A percentile compares a stretch with the other conserved stretches of the same genome.
phyloP scores from a whole-genome alignment of 2,888 invertebrate species.

The Chromoteleia sp. region DNA sequence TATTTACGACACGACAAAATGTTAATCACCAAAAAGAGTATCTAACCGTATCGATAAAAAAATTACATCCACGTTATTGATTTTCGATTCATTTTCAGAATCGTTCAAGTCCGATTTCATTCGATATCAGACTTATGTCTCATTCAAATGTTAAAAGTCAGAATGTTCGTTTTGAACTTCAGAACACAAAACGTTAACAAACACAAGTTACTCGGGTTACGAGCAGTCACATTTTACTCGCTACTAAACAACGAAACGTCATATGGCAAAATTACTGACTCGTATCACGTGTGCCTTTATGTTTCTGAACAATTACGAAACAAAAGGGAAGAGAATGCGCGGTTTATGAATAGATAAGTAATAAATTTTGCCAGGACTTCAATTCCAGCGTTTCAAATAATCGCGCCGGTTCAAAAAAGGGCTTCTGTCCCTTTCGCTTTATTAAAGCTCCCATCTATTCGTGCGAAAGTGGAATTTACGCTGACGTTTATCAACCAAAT shows the following conservation, averaged over 20 bases:
- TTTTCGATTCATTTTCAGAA: too few species aligned
- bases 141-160: conserved; percentile 5
- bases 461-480: conserved; percentile 33
- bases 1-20: not conserved
- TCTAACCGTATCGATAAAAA: not conserved
- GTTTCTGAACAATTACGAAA: not conserved
- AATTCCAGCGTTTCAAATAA: conserved; percentile 35
- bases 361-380: conserved; percentile 16
- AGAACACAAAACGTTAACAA: too few species aligned
- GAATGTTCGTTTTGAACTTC: not conserved
- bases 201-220: too few species aligned
- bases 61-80: not conserved
- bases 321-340: not conserved
- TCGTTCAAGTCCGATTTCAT: not conserved
- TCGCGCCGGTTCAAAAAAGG: conserved; percentile 12
- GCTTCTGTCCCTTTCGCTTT: conserved; percentile 19
- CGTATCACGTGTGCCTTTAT: not conserved
- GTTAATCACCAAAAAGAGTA: conserved; percentile 6
- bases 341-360: conserved; percentile 7
- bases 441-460: conserved; percentile 32
- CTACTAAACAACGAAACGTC: not conserved
- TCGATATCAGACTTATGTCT: conserved; percentile 15
- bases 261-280: not conserved
- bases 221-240: too few species aligned
- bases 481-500: conserved; percentile 31